Conservation (phyloP, 2,888 invertebrate species). For the Tipula confusa region DNA sequence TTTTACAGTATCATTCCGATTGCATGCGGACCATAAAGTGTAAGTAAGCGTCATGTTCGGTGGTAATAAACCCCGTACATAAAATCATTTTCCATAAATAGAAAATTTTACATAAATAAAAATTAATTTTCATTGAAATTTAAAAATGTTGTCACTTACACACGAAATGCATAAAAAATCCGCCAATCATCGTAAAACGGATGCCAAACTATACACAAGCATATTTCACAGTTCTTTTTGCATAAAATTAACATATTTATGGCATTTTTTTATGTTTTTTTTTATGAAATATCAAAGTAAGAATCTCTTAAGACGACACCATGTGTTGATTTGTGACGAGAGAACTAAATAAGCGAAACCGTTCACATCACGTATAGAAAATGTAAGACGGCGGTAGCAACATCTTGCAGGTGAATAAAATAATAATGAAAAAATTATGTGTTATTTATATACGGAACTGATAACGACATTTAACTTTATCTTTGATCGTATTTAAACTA, state of each 20-base stretch:
- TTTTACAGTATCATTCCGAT: neutral
- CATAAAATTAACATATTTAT: conserved; percentile 12
- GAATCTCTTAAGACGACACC: neutral
- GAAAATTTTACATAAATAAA: neutral
- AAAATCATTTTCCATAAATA: neutral
- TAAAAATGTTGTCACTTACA: conserved; percentile 3
- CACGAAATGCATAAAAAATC: neutral
- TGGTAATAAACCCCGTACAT: neutral
- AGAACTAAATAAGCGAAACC: neutral
- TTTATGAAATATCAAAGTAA: neutral
- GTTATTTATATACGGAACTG: neutral
- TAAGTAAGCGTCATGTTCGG: neutral
- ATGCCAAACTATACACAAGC: neutral
- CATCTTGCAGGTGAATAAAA: neutral
- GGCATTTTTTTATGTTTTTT: neutral
- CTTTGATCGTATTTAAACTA: too few relatives aligned
- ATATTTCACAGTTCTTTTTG: conserved; percentile 20
- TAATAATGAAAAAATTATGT: neutral
- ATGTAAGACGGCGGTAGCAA: too few relatives aligned
- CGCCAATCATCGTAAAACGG: conserved; percentile 20
- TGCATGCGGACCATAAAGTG: neutral
- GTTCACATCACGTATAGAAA: neutral
- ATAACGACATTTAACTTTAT: too few relatives aligned
- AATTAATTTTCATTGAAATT: neutral
- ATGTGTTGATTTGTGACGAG: neutral